Evolutionary conservation across 2,888 invertebrate species (phyloP), one percentile per base, ranked within the genome.

Genomic region (Incurvaria masculella): DNA sequence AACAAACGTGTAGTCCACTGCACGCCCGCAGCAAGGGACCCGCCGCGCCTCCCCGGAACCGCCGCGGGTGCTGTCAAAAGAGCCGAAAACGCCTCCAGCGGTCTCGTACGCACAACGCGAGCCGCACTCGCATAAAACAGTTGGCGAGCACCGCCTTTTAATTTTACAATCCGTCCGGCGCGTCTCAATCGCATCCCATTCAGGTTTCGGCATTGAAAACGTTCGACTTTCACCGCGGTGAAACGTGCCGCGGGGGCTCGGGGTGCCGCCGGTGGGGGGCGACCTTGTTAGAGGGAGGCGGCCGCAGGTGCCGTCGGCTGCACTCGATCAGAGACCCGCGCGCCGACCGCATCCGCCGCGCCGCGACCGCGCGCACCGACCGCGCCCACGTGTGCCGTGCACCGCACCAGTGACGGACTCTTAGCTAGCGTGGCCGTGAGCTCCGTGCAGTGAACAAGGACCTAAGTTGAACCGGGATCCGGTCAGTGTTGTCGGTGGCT

Each of bases 281-380:
- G 65, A 73, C 76, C 76, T 74, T 76, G 74, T 75, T 76, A 71
- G 75, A 72, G 75, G 73, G 76, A 75, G 70, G 69, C 52, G 68
- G 71, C 62, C 76, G 75, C 76, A 76, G 76, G 76, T 68, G 65
- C 59, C 21, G 42, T 47, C 53, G 61, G 62, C 76, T 78, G 74
- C 70, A 68, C 67, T 70, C 57, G 64, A 57, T 58, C 59, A 62
- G 61, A 61, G 66, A 61, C 70, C 72, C 45, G 73, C 72, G 49
- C 44, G 46, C 45, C 45, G 46, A 16, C 11, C 33, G 33, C 14
- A 33, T 14, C 33, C 14, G 11, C 11, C 33, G 33, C 33, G 10
- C 64, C 70, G 72, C 68, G 65, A 61, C 58, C 63, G 63, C 57
- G 56, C 56, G 59, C 56, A 59, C 59, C 62, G 56, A 57, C 52